A percentile compares a stretch with the other conserved stretches of the same genome.
These are phyloP conservation scores for Sphenodon punctatus DNA, from an alignment of 2,797 vertebrate species.

Conservation along the genomic window DNA sequence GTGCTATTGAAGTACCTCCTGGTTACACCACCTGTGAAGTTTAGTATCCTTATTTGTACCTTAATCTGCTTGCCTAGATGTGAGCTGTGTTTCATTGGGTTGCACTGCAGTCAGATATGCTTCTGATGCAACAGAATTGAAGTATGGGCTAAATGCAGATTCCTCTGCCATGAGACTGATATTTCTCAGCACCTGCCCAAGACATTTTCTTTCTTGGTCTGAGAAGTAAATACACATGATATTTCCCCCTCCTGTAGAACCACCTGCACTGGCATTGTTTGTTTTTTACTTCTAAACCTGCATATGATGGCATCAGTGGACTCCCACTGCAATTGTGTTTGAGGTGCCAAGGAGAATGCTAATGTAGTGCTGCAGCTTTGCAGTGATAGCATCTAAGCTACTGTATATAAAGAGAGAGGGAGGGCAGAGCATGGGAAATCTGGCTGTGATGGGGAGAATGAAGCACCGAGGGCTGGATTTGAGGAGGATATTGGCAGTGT, in stretches of 20 bases:
- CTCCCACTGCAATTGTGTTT: neutral
- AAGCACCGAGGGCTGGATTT: neutral
- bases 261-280: neutral
- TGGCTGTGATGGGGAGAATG: neutral
- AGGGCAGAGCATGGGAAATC: neutral
- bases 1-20: neutral
- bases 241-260: neutral
- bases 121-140: neutral
- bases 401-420: neutral
- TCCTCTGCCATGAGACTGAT: neutral
- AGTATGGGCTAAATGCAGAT: neutral
- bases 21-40: neutral
- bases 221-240: fast-evolving
- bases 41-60: neutral
- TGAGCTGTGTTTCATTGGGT: neutral
- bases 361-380: neutral
- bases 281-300: slow-evolving; percentile 4
- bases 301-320: neutral
- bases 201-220: neutral
- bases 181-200: neutral
- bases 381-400: neutral
- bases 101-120: neutral
- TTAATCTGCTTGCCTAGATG: neutral
- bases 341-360: slow-evolving; percentile 15
- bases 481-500: neutral